These are phyloP conservation scores for Gadopsis bispinosus DNA, from an alignment of 2,797 vertebrate species.

Conservation along the genomic window DNA sequence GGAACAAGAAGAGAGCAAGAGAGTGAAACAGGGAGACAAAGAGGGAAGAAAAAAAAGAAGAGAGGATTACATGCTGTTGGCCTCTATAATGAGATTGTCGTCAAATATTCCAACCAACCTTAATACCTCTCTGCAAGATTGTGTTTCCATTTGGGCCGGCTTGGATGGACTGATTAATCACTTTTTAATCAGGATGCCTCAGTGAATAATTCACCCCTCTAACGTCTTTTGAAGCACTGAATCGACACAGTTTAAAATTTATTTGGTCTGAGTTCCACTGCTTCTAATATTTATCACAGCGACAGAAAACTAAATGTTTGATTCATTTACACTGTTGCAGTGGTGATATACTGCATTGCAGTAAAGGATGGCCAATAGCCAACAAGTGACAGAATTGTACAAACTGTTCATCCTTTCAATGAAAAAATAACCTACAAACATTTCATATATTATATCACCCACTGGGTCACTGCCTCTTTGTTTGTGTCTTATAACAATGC, in stretches of 20 bases:
- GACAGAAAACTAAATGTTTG: constrained; percentile 58
- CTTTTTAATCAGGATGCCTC: constrained; percentile 67
- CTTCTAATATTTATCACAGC: constrained; percentile 55
- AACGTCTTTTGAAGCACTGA: constrained; percentile 54
- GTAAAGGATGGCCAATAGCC: constrained; percentile 69
- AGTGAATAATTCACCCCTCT: constrained; percentile 62
- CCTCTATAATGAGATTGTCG: constrained; percentile 67
- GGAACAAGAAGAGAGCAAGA: constrained; percentile 38
- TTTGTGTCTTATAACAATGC: constrained; percentile 9
- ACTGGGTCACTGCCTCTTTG: constrained; percentile 1
- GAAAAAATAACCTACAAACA: constrained; percentile 39
- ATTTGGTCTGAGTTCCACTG: constrained; percentile 34
- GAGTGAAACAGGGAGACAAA: constrained; percentile 54
- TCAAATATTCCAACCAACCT: constrained; percentile 58
- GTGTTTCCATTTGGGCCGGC: constrained; percentile 49
- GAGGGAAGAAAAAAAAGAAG: constrained; percentile 14
- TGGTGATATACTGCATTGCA: constrained; percentile 74
- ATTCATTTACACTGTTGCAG: constrained; percentile 56
- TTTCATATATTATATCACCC: constrained; percentile 16
- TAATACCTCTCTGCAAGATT: constrained; percentile 61
- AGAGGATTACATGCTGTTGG: constrained; percentile 62
- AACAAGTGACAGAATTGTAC: constrained; percentile 57
- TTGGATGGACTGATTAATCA: constrained; percentile 70
- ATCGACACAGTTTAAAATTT: constrained; percentile 50
- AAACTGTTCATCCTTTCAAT: constrained; percentile 55